Evolutionary conservation across 2,797 vertebrate genomes (phyloP).

Genomic region (Tapera naevia): DNA sequence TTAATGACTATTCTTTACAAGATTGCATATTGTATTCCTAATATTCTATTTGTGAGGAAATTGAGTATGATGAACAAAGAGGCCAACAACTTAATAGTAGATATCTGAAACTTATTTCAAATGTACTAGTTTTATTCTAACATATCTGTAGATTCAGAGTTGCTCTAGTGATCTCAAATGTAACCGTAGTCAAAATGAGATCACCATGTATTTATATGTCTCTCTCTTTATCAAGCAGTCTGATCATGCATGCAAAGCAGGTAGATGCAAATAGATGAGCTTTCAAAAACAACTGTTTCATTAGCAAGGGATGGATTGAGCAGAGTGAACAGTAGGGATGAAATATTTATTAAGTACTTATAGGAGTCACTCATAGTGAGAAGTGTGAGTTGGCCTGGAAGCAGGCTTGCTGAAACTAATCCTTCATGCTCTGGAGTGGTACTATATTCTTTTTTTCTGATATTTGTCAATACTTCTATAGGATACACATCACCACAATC

Average conservation of each 20-base stretch:
- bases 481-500: neutral
- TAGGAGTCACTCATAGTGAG: neutral
- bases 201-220: neutral
- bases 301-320: constrained; percentile 30
- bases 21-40: neutral
- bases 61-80: neutral
- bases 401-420: neutral
- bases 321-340: neutral
- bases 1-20: neutral
- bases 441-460: neutral
- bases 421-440: neutral
- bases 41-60: neutral
- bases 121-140: neutral
- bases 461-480: neutral
- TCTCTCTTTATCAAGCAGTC: neutral
- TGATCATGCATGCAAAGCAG: neutral
- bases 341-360: constrained; percentile 46
- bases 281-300: constrained; percentile 54
- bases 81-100: neutral
- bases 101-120: neutral
- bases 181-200: constrained; percentile 18
- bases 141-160: neutral
- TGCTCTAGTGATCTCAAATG: neutral
- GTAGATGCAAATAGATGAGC: constrained; percentile 49
- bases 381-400: neutral